Evolutionary conservation across 37 sponge, comb jelly and placozoan species (phyloP).

Genomic region (Geodia barretti): DNA sequence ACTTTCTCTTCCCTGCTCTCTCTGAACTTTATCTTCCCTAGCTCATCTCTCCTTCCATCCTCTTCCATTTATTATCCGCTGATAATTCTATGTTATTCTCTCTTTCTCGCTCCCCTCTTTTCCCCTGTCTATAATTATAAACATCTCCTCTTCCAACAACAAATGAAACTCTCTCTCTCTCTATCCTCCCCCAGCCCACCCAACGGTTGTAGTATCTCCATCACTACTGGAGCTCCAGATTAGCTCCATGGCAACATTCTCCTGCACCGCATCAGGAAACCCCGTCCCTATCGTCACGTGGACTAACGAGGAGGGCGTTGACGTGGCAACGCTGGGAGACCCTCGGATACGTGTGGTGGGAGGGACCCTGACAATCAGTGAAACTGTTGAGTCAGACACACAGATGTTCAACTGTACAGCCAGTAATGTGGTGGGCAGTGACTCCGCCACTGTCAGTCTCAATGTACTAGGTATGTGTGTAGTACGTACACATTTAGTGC

Average conservation of each 20-base stretch:
- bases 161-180: no score
- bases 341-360: slow-evolving; percentile 34
- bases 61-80: no score
- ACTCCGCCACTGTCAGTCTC: slow-evolving; percentile 10
- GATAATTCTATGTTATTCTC: background rate
- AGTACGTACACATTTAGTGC: no score
- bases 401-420: slow-evolving; percentile 54
- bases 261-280: slow-evolving; percentile 38
- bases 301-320: slow-evolving; percentile 14
- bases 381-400: slow-evolving; percentile 1
- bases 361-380: slow-evolving; percentile 22
- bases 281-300: slow-evolving; percentile 49
- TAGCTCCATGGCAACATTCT: slow-evolving; percentile 26
- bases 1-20: no score
- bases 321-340: slow-evolving; percentile 29
- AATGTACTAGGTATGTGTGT: slow-evolving; percentile 33
- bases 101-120: background rate
- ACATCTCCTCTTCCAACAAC: no score
- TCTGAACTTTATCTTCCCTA: no score
- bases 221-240: background rate
- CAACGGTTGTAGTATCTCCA: slow-evolving; percentile 30
- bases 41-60: no score
- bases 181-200: slow-evolving; percentile 19
- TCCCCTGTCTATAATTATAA: no score
- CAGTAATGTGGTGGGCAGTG: slow-evolving; percentile 17